Percentiles rank a stretch among this genome's conserved stretches.
phyloP scores from a whole-genome alignment of 2,797 vertebrate species.

The Echiichthys vipera region DNA sequence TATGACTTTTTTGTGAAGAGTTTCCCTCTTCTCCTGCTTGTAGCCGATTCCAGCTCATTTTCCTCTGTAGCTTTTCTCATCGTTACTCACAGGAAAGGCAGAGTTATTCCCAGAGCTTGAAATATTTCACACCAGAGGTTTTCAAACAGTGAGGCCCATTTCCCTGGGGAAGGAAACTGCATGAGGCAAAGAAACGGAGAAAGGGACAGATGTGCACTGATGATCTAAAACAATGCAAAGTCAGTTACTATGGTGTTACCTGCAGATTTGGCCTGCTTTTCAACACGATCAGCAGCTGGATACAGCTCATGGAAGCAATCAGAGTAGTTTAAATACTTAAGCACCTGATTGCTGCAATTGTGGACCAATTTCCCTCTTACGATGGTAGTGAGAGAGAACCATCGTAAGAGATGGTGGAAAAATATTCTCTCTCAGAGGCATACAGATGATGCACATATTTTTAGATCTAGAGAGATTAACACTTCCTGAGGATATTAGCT shows the following conservation, averaged over 20 bases:
- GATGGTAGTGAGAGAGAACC: no score
- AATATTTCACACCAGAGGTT: conserved; percentile 8
- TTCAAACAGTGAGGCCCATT: neutral
- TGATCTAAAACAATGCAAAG: neutral
- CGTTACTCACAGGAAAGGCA: conserved; percentile 16
- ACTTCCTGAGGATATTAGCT: neutral
- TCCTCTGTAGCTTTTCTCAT: neutral
- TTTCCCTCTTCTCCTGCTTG: neutral
- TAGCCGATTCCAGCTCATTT: neutral
- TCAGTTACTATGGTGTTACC: neutral
- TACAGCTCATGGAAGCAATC: neutral
- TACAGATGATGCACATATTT: neutral
- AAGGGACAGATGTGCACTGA: conserved; percentile 6
- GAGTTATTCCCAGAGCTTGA: neutral
- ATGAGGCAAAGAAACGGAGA: conserved; percentile 2
- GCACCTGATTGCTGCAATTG: neutral
- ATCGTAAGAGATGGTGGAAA: no score
- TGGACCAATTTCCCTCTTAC: no score
- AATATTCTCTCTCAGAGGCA: neutral
- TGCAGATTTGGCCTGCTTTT: neutral
- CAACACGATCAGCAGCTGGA: neutral
- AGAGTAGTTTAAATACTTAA: neutral
- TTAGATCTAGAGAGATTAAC: neutral
- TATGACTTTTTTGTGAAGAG: conserved; percentile 9
- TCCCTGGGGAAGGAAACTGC: neutral